Percentiles rank a stretch among this genome's conserved stretches.
These are phyloP conservation scores for Pandion haliaetus DNA, from an alignment of 2,113 vertebrate genomes.

Conservation along the genomic window DNA sequence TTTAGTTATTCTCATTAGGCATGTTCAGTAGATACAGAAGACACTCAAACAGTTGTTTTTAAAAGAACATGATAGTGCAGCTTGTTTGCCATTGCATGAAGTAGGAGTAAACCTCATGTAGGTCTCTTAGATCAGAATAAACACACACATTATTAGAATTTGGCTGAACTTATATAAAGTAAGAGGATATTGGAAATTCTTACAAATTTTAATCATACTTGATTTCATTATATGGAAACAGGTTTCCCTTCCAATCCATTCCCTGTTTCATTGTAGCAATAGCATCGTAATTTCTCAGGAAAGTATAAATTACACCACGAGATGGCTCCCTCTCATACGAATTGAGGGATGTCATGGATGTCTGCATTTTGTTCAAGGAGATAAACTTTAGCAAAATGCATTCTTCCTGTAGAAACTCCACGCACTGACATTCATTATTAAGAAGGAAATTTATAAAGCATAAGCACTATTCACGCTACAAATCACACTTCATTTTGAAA, in stretches of 20 bases:
- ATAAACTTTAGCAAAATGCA: neutral
- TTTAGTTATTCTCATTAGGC: neutral
- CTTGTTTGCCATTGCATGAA: neutral
- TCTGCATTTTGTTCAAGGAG: accelerated
- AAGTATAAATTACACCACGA: neutral
- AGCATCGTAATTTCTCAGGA: accelerated
- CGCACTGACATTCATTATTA: accelerated
- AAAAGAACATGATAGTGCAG: neutral
- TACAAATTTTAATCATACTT: neutral
- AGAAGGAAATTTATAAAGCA: neutral
- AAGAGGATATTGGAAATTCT: neutral
- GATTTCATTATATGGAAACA: accelerated
- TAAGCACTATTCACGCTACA: neutral
- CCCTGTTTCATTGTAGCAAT: accelerated
- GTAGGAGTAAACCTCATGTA: neutral
- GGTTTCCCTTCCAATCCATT: neutral
- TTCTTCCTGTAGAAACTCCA: neutral
- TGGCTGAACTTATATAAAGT: neutral
- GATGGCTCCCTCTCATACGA: slow-evolving; percentile 18
- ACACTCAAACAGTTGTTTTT: neutral
- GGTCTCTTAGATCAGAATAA: neutral
- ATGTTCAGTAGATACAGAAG: neutral
- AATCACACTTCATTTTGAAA: neutral
- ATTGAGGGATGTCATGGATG: accelerated
- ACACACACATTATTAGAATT: accelerated